Evolutionary conservation across 2,113 vertebrate species (phyloP).

Genomic region (Hippocampus barbouri): DNA sequence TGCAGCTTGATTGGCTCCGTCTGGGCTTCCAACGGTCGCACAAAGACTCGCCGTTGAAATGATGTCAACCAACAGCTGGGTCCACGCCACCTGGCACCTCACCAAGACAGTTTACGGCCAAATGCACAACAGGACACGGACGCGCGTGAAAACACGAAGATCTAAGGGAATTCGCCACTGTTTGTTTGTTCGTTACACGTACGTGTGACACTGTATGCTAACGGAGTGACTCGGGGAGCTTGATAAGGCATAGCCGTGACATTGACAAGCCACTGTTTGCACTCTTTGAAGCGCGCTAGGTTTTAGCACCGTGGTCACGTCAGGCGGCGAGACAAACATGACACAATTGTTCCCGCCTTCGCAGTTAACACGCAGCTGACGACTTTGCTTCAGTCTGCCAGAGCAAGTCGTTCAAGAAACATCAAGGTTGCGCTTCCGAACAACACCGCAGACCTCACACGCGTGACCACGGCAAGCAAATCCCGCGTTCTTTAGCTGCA

Average conservation of each 20-base stretch:
- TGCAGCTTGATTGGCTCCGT: constrained; percentile 50
- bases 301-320: constrained; percentile 45
- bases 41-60: constrained; percentile 26
- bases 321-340: constrained; percentile 20
- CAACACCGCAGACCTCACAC: constrained; percentile 23
- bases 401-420: constrained; percentile 20
- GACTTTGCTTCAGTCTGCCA: constrained; percentile 22
- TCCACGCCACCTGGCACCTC: constrained; percentile 44
- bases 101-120: constrained; percentile 43
- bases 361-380: constrained; percentile 23
- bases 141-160: constrained; percentile 41
- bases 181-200: constrained; percentile 42
- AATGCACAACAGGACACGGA: constrained; percentile 31
- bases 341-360: constrained; percentile 33
- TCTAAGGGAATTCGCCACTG: constrained; percentile 26
- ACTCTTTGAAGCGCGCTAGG: constrained; percentile 42
- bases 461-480: constrained; percentile 36
- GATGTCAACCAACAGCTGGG: constrained; percentile 50
- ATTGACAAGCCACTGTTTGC: constrained; percentile 45
- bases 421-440: constrained; percentile 19
- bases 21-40: constrained; percentile 42
- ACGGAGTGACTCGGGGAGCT: not conserved
- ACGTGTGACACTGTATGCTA: constrained; percentile 35
- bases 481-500: constrained; percentile 8
- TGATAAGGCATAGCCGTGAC: constrained; percentile 46